Evolutionary conservation across 1,140 invertebrate species (phyloP), one percentile per base, ranked within the genome.

Genomic region (Theocolax elegans): DNA sequence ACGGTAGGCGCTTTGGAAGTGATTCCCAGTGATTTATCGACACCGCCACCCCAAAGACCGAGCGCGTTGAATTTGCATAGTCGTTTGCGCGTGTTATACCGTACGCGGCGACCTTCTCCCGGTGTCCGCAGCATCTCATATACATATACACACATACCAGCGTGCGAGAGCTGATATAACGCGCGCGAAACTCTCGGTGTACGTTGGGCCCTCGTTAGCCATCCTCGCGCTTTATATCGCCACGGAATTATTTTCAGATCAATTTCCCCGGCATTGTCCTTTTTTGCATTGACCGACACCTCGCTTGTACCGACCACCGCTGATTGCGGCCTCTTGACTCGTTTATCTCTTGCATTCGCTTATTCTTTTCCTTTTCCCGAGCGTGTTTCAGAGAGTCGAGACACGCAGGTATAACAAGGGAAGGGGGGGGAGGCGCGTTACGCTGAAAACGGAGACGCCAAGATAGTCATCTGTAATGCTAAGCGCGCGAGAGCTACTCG

Each of bases 1-100:
- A 74, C 74, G 72, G 74, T 75, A 78, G 75, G 74, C 73, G 73
- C 76, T 76, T 79, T 79, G 74, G 73, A 76, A 77, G 75, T 77
- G 76, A 79, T 77, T 76, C 73, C 51, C 65, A 58, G 72, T 79
- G 78, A 78, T 78, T 79, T 79, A 79, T 79, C 75, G 76, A 77
- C 75, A 75, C 67, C 71, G 72, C 74, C 75, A 72, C 76, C 77
- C 77, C 66, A 72, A 69, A 79, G 71, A 49, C 29, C 46, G 51
- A 46, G 9, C 49, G 38, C 46, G 48, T 58, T 53, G 23, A 56
- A 67, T 72, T 67, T 65, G 70, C 63, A 72, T 72, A 65, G 63
- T 72, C 63, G 63, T 65, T 71, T 67, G 63, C 54, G 25, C 56
- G 54, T 40, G 68, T 59, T 54, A 38, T 67, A 40, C 42, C 31